phyloP scores from a whole-genome alignment of 2,888 invertebrate genomes.

The Spodoptera picta region DNA sequence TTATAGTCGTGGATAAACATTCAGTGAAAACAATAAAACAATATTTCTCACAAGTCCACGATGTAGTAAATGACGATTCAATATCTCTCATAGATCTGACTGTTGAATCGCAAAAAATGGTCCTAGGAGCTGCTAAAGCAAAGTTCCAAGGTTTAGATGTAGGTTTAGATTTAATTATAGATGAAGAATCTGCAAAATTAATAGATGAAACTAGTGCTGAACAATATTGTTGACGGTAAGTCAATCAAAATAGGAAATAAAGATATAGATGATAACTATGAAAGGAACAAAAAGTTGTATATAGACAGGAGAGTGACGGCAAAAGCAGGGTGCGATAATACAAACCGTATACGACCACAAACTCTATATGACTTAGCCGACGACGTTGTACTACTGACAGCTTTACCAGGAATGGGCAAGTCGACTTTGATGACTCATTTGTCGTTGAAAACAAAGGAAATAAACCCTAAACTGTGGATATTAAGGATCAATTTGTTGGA shows the following conservation, averaged over 20 bases:
- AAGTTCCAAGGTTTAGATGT: conserved; percentile 39
- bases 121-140: conserved; percentile 15
- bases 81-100: conserved; percentile 26
- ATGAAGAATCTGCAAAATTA: not conserved
- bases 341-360: not conserved
- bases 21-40: conserved; percentile 2
- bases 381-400: conserved; percentile 29
- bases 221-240: conserved; percentile 26
- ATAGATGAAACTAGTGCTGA: conserved; percentile 23
- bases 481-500: conserved; percentile 33
- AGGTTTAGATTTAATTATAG: conserved; percentile 23
- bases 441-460: conserved; percentile 39
- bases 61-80: conserved; percentile 8
- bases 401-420: conserved; percentile 51
- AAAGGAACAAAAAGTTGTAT: conserved; percentile 16
- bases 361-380: conserved; percentile 31
- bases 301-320: conserved; percentile 19
- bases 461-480: conserved; percentile 37
- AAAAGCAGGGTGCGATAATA: not conserved
- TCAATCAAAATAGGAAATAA: conserved; percentile 7
- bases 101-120: conserved; percentile 18
- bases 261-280: not conserved
- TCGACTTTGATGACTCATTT: conserved; percentile 50
- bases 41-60: conserved; percentile 7
- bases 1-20: conserved; percentile 12